A percentile compares a stretch with the other conserved stretches of the same genome.
These are phyloP conservation scores for Theonella swinhoei DNA, from an alignment of 37 sponge, comb jelly and placozoan species.

Conservation along the genomic window DNA sequence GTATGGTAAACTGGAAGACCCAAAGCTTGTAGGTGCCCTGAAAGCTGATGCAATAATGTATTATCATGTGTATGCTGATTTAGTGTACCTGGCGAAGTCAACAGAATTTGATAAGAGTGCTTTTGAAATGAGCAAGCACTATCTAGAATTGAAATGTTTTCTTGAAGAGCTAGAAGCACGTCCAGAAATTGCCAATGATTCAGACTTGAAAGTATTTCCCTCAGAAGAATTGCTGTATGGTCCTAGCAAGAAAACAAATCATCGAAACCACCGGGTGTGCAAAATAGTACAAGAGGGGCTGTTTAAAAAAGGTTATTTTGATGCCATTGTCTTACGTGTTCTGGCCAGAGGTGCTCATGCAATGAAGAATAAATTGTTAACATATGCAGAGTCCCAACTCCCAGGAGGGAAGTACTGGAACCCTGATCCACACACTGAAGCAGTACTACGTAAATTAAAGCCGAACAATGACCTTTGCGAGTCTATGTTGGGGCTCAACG, in stretches of 20 bases:
- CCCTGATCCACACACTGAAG: slow-evolving; percentile 13
- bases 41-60: slow-evolving; percentile 50
- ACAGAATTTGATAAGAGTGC: slow-evolving; percentile 23
- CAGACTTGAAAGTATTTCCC: slow-evolving; percentile 20
- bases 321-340: not conserved
- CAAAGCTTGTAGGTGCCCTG: not conserved
- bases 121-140: slow-evolving; percentile 35
- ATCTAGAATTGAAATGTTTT: slow-evolving; percentile 37
- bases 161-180: slow-evolving; percentile 18
- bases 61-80: slow-evolving; percentile 43
- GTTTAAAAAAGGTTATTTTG: not conserved
- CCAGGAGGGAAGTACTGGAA: slow-evolving; percentile 57
- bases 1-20: slow-evolving; percentile 23
- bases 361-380: slow-evolving; percentile 31
- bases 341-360: slow-evolving; percentile 23
- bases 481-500: too few species aligned
- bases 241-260: slow-evolving; percentile 4
- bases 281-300: not conserved
- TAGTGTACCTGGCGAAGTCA: slow-evolving; percentile 42
- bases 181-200: slow-evolving; percentile 1
- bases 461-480: slow-evolving; percentile 55
- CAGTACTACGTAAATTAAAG: slow-evolving; percentile 6
- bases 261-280: not conserved
- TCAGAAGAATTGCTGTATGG: slow-evolving; percentile 40
- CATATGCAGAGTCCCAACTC: slow-evolving; percentile 42